A percentile compares a stretch with the other conserved stretches of the same genome.
Conservation (phyloP, 2,888 invertebrate genomes). For the Hoplodrina blanda region DNA sequence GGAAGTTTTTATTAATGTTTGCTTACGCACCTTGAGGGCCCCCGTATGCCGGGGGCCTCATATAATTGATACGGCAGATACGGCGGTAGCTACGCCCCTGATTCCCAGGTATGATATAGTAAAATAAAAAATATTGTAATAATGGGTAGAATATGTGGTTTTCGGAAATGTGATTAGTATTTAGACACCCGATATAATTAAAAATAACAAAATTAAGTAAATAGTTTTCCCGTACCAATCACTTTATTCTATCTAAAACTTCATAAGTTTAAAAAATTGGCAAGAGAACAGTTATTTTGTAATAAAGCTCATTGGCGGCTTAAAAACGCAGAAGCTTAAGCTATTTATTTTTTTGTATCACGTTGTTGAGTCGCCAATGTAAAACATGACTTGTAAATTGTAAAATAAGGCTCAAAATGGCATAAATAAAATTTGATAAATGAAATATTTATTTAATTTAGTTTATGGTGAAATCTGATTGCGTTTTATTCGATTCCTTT, state of each 20-base stretch:
- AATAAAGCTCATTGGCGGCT: slow-evolving; percentile 33
- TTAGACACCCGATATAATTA: neutral
- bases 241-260: slow-evolving; percentile 2
- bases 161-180: too few species aligned
- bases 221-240: slow-evolving; percentile 2
- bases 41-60: too few species aligned
- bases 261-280: slow-evolving; percentile 35
- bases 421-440: slow-evolving; percentile 64
- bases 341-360: slow-evolving; percentile 38
- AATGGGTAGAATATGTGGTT: too few species aligned
- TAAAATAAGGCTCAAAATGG: slow-evolving; percentile 64
- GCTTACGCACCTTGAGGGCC: too few species aligned
- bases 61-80: too few species aligned
- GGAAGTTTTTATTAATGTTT: too few species aligned
- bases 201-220: neutral
- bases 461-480: neutral
- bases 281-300: slow-evolving; percentile 40
- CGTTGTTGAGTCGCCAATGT: slow-evolving; percentile 47
- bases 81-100: too few species aligned
- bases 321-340: slow-evolving; percentile 24
- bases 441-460: slow-evolving; percentile 39
- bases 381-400: slow-evolving; percentile 55
- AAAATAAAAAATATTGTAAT: too few species aligned
- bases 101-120: too few species aligned
- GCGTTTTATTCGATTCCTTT: slow-evolving; percentile 26